Evolutionary conservation across 2,888 invertebrate genomes (phyloP).

Genomic region (Abrostola tripartita): DNA sequence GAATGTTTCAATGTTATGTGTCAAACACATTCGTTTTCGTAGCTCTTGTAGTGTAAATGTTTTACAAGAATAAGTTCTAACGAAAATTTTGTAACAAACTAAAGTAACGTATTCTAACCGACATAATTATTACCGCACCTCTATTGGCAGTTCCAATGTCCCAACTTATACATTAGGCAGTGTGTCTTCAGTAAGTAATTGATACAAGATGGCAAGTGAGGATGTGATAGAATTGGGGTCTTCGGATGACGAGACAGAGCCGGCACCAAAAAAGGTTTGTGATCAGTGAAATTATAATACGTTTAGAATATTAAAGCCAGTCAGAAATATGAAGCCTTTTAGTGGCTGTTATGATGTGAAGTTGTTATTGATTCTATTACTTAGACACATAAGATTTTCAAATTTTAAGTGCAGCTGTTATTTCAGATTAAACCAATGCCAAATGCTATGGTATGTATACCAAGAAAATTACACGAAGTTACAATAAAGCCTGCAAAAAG

Average conservation of each 20-base stretch:
- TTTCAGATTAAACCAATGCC: slow-evolving; percentile 74
- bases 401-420: slow-evolving; percentile 14
- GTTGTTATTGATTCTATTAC: no score
- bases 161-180: background rate
- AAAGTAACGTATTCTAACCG: background rate
- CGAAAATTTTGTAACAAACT: slow-evolving; percentile 7
- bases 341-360: no score
- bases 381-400: background rate
- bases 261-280: slow-evolving; percentile 77
- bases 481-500: slow-evolving; percentile 69
- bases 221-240: slow-evolving; percentile 85
- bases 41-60: slow-evolving; percentile 2
- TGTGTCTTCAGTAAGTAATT: slow-evolving; percentile 8
- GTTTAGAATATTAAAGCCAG: background rate
- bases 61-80: background rate
- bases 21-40: slow-evolving; percentile 19
- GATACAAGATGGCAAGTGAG: slow-evolving; percentile 73
- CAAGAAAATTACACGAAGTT: slow-evolving; percentile 68
- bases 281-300: background rate
- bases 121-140: background rate
- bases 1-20: background rate
- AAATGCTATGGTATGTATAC: slow-evolving; percentile 84
- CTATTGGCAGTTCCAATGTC: background rate
- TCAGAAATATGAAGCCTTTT: no score
- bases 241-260: slow-evolving; percentile 81